These are phyloP conservation scores for Blastobasis lacticolella DNA, from an alignment of 2,888 invertebrate genomes.

Conservation along the genomic window DNA sequence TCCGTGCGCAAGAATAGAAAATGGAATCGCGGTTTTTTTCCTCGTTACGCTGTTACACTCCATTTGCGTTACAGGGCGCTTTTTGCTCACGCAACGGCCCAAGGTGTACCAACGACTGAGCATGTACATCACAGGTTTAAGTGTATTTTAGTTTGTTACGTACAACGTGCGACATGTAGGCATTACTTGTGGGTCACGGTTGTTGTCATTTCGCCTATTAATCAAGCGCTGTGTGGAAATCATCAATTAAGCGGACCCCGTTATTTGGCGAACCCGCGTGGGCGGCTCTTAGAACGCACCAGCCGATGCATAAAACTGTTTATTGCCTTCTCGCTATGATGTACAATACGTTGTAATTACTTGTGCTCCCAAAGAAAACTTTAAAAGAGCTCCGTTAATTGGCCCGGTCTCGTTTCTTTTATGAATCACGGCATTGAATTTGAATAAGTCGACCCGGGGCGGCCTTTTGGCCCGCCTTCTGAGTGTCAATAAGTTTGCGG, in stretches of 20 bases:
- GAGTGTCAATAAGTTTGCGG: too few species aligned
- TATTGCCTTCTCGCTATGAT: not conserved
- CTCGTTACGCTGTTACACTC: constrained; percentile 18
- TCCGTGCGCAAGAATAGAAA: too few species aligned
- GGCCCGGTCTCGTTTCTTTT: constrained; percentile 7
- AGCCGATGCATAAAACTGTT: constrained; percentile 1
- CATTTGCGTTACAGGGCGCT: constrained; percentile 25
- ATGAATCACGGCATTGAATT: constrained; percentile 2
- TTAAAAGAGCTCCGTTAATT: constrained; percentile 8
- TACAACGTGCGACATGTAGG: not conserved
- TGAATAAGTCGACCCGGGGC: not conserved
- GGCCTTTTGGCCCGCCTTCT: too few species aligned
- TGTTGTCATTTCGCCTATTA: constrained; percentile 1
- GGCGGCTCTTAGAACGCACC: not conserved
- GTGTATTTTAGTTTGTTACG: constrained; percentile 1
- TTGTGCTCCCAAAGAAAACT: constrained; percentile 5
- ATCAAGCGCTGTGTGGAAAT: constrained; percentile 1
- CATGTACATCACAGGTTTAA: constrained; percentile 1
- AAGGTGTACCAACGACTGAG: not conserved
- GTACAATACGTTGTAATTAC: constrained; percentile 5
- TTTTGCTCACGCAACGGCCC: constrained; percentile 4
- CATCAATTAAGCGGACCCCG: constrained; percentile 5
- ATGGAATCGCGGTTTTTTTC: too few species aligned
- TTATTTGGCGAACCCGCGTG: constrained; percentile 4
- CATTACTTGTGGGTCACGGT: constrained; percentile 1